Evolutionary conservation across 1,140 invertebrate genomes (phyloP).

Genomic region (Gryllus bimaculatus): DNA sequence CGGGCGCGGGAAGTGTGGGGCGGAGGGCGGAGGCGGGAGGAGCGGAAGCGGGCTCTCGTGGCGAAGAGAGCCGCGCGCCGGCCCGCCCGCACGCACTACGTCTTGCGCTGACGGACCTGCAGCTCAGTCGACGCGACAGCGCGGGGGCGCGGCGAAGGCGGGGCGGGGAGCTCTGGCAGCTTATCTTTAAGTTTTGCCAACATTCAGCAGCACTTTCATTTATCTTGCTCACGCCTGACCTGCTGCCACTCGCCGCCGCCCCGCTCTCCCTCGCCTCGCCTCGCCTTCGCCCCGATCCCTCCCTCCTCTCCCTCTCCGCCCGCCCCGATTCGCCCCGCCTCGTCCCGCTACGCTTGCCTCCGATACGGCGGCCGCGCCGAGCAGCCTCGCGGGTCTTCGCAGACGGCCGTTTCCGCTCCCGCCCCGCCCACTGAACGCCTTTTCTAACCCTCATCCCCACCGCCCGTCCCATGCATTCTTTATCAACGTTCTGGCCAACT

Average conservation of each 20-base stretch:
- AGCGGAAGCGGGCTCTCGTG: too few species aligned
- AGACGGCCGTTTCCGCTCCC: not conserved
- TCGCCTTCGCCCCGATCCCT: not conserved
- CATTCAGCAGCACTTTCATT: constrained; percentile 1
- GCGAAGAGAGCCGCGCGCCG: too few species aligned
- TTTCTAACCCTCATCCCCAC: not conserved
- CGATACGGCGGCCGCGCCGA: too few species aligned
- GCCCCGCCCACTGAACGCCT: not conserved
- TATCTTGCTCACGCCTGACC: constrained; percentile 3
- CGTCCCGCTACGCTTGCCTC: too few species aligned
- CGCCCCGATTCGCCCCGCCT: not conserved
- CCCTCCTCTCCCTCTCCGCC: not conserved
- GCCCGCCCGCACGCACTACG: too few species aligned
- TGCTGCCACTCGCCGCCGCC: not conserved
- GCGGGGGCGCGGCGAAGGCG: not conserved
- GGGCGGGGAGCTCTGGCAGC: not conserved
- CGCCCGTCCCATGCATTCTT: too few species aligned
- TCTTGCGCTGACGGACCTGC: not conserved
- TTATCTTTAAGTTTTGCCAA: constrained; percentile 1
- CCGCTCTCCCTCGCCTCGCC: too few species aligned
- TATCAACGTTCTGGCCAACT: too few species aligned
- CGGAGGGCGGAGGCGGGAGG: too few species aligned
- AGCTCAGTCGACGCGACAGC: not conserved
- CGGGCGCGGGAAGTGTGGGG: too few species aligned
- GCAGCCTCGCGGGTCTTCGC: not conserved